Evolutionary conservation across 1,140 invertebrate genomes (phyloP).

Genomic region (Leptinotarsa defecta): DNA sequence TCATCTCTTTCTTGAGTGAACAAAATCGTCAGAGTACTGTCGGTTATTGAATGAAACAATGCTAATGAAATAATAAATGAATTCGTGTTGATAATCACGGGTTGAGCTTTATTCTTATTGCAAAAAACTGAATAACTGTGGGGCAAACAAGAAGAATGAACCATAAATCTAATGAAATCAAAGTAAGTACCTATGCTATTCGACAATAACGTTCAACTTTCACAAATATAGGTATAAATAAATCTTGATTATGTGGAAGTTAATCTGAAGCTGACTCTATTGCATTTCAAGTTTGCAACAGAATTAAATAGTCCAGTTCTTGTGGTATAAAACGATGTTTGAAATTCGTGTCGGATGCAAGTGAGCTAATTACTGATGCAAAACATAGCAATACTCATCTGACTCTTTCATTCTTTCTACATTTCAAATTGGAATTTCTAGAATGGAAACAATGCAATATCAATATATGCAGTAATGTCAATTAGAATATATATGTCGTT

Average conservation of each 20-base stretch:
- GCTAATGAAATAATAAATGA: not conserved
- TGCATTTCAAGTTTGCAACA: not conserved
- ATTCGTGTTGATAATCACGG: not conserved
- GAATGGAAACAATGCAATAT: no score
- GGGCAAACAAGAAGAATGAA: slow-evolving; percentile 31
- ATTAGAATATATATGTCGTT: no score
- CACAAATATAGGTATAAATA: slow-evolving; percentile 35
- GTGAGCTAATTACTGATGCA: no score
- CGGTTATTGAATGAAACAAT: not conserved
- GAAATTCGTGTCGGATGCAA: no score
- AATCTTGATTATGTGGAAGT: slow-evolving; percentile 8
- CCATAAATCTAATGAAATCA: slow-evolving; percentile 36
- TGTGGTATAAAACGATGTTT: not conserved
- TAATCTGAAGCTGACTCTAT: slow-evolving; percentile 6
- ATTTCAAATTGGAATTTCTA: no score
- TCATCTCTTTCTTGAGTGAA: no score
- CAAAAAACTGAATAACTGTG: slow-evolving; percentile 3
- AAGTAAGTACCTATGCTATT: slow-evolving; percentile 27
- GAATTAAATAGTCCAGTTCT: not conserved
- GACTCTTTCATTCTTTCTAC: no score
- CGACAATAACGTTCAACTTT: slow-evolving; percentile 32
- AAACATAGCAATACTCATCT: no score
- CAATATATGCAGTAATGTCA: no score
- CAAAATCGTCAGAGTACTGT: no score
- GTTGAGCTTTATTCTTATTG: not conserved